Conservation (phyloP, 2,888 invertebrate species). For the Lutraria lutraria region DNA sequence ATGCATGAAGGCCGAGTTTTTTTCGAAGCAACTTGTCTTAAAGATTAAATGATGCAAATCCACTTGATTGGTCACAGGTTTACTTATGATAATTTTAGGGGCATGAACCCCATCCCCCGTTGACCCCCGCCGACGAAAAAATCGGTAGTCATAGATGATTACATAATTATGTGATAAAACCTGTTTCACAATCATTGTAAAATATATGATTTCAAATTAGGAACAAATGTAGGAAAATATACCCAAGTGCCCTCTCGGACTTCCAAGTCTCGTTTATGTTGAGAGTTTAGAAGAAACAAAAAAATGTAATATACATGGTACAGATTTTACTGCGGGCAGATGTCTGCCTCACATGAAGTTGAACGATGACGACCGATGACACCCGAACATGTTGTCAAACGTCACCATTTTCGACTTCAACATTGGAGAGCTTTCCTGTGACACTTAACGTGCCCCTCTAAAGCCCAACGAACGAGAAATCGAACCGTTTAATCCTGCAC, state of each 20-base stretch:
- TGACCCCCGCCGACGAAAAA: too few relatives aligned
- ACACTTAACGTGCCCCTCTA: constrained; percentile 40
- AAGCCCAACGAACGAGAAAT: constrained; percentile 50
- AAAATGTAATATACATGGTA: neutral
- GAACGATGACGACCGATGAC: constrained; percentile 33
- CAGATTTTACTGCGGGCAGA: constrained; percentile 20
- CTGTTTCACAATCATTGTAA: too few relatives aligned
- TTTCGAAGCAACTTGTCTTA: too few relatives aligned
- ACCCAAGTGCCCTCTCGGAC: neutral
- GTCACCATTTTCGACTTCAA: constrained; percentile 22
- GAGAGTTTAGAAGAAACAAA: neutral
- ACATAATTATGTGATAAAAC: too few relatives aligned
- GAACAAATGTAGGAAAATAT: neutral
- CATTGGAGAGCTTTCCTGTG: constrained; percentile 29
- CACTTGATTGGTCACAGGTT: too few relatives aligned
- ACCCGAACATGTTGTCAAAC: constrained; percentile 41
- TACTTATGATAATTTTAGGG: too few relatives aligned
- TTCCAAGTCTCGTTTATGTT: neutral
- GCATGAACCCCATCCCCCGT: too few relatives aligned
- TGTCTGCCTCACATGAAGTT: constrained; percentile 45
- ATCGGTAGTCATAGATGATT: too few relatives aligned
- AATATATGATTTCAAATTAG: too few relatives aligned
- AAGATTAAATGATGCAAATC: too few relatives aligned
- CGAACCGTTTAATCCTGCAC: constrained; percentile 57
- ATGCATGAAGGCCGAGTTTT: too few relatives aligned